These are phyloP conservation scores for Heliconius hortense DNA, from an alignment of 2,888 invertebrate genomes.

Conservation along the genomic window DNA sequence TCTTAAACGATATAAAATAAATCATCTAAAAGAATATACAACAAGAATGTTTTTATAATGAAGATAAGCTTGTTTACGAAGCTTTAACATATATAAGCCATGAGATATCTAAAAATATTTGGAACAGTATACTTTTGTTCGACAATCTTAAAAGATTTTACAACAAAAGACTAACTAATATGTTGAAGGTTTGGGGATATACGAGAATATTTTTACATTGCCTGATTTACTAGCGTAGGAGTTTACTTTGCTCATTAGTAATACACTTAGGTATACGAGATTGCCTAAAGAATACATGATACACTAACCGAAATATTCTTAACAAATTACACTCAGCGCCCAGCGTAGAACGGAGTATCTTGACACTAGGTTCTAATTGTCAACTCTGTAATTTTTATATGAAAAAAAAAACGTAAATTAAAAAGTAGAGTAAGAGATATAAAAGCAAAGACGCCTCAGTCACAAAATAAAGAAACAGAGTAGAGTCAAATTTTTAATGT, in stretches of 20 bases:
- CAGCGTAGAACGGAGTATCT: neutral
- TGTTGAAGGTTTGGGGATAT: constrained; percentile 1
- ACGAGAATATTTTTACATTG: neutral
- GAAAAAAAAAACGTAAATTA: neutral
- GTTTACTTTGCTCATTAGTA: neutral
- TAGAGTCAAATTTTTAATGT: too few relatives aligned
- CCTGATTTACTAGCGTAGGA: neutral
- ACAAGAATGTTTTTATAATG: neutral
- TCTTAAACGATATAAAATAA: neutral
- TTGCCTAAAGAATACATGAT: neutral
- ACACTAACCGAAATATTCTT: neutral
- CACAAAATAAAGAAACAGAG: too few relatives aligned
- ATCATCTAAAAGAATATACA: neutral
- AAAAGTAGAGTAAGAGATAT: neutral
- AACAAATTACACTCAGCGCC: neutral
- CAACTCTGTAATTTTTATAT: neutral
- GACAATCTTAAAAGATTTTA: neutral
- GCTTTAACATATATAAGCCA: neutral
- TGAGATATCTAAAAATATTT: constrained; percentile 3
- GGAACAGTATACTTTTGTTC: neutral
- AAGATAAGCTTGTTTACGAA: neutral
- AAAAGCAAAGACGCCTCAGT: neutral
- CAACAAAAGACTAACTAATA: constrained; percentile 3
- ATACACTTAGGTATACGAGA: neutral
- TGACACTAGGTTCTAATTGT: neutral